Percentiles rank a stretch among this genome's conserved stretches.
Conservation (phyloP, 2,797 vertebrate species). For the Octomys mimax region DNA sequence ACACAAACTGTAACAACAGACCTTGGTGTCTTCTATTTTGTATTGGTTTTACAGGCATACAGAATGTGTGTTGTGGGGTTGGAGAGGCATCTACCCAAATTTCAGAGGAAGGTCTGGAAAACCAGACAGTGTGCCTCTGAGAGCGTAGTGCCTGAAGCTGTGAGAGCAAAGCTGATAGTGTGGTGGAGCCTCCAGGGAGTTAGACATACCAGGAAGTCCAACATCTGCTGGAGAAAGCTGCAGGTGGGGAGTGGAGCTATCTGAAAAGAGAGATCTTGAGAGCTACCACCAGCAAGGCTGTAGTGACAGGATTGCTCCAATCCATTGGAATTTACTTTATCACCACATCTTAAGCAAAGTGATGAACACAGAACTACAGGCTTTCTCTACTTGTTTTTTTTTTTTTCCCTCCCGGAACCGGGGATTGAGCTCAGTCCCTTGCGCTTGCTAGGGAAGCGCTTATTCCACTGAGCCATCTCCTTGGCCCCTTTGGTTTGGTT, state of each 20-base stretch:
- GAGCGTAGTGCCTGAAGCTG: not conserved
- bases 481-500: not conserved
- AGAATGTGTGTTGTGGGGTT: not conserved
- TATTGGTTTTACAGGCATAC: not conserved
- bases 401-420: too few species aligned
- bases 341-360: not conserved
- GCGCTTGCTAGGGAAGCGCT: too few species aligned
- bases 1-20: not conserved
- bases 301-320: not conserved
- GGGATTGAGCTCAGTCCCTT: too few species aligned
- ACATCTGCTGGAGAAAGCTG: not conserved
- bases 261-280: not conserved
- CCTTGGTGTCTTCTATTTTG: not conserved
- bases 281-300: not conserved
- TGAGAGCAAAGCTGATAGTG: not conserved
- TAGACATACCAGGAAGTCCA: not conserved
- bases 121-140: not conserved
- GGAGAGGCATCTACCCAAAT: not conserved
- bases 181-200: not conserved
- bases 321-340: not conserved
- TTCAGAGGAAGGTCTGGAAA: not conserved
- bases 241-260: not conserved
- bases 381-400: not conserved
- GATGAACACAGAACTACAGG: not conserved
- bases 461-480: too few species aligned